Evolutionary conservation across 1,140 invertebrate species (phyloP), one percentile per base, ranked within the genome.

Genomic region (Streblospio benedicti): DNA sequence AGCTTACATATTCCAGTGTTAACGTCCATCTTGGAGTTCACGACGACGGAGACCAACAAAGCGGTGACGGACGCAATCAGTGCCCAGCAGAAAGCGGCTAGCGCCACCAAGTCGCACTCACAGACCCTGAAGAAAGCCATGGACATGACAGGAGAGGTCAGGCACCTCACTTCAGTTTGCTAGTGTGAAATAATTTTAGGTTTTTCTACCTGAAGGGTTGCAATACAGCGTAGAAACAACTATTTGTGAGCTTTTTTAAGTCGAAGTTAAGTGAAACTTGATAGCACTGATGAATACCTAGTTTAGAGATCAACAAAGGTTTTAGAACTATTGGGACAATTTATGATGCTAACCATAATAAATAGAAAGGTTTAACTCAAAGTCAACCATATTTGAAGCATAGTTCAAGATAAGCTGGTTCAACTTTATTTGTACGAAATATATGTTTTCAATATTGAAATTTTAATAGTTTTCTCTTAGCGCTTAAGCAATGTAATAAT

Each of bases 51-150:
- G 0, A 62, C 65, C 44, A 60, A 61, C 18, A 65, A 62, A 32
- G 35, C 32, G 1, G 35, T 62, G 0, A 49, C 63, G 25, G 56
- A 65, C 25, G 69, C 71, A 2, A 23, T 69, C 3, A 63, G 64
- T 33, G 57, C 62, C 2, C 68, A 72, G 58, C 60, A 66, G 14
- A 56, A 62, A 45, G 65, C 71, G 6, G 57, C 70, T 4, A 53
- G 67, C n/a, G 53, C 64, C 9, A 70, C 69, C 5, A 67, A 66
- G 51, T 33, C 63, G 16, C 73, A 78, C 53, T 71, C 68, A 33
- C 27, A 69, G 33, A 57, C 71, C 31, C 59, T 78, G 27, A 73
- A 74, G 61, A 67, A 69, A 54, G 74, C 75, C 9, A 72, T 78
- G 69, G 74, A 78, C 59, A 70, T 74, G 18, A 61, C 61, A 20